phyloP scores from a whole-genome alignment of 2,888 invertebrate species.

The Pterobdella sp. region DNA sequence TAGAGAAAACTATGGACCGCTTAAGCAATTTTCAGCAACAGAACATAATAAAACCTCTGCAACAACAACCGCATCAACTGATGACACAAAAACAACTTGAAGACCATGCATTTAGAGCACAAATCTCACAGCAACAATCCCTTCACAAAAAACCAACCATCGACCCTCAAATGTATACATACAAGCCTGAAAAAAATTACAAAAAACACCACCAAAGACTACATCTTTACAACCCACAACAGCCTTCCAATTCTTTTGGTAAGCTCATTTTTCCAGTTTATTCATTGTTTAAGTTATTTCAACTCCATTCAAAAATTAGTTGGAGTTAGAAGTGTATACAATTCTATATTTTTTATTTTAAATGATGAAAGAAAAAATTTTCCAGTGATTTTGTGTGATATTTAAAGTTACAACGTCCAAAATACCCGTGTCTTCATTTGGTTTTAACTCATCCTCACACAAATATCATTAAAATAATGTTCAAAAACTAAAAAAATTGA shows the following conservation, averaged over 20 bases:
- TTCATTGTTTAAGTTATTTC: too few species aligned
- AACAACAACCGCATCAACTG: not conserved
- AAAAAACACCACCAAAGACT: slow-evolving; percentile 8
- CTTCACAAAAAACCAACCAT: slow-evolving; percentile 4
- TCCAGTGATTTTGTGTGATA: too few species aligned
- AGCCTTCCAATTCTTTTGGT: not conserved
- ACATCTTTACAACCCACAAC: not conserved
- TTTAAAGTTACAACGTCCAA: too few species aligned
- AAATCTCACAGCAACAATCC: not conserved
- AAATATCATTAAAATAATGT: too few species aligned
- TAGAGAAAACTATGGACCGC: not conserved
- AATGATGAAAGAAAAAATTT: too few species aligned
- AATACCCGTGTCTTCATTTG: too few species aligned
- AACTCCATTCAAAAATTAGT: too few species aligned
- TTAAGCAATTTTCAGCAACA: not conserved
- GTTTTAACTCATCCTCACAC: too few species aligned
- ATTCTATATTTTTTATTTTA: too few species aligned
- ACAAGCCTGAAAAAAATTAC: slow-evolving; percentile 7
- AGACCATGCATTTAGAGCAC: not conserved
- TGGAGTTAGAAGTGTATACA: too few species aligned
- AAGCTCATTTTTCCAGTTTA: not conserved
- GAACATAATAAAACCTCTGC: not conserved
- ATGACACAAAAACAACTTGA: not conserved
- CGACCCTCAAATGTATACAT: slow-evolving; percentile 10
- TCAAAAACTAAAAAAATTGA: too few species aligned